Evolutionary conservation across 1,140 invertebrate genomes (phyloP).

Genomic region (Radopholus similis): DNA sequence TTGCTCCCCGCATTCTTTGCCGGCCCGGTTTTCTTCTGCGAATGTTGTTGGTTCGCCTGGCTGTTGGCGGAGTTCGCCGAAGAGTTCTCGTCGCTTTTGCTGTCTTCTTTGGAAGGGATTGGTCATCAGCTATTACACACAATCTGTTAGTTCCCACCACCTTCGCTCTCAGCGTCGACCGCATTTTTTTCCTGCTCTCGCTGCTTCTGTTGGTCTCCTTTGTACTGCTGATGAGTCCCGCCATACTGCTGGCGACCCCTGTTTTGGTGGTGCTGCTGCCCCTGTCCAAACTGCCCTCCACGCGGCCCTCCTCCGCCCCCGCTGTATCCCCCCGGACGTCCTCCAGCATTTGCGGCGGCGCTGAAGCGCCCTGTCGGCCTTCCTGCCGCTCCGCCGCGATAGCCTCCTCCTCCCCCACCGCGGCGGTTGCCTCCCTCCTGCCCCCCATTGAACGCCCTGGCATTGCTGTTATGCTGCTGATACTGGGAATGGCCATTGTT

Average conservation of each 20-base stretch:
- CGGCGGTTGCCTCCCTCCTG: neutral
- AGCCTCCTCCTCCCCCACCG: neutral
- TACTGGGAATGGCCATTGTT: neutral
- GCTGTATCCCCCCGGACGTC: conserved; percentile 13
- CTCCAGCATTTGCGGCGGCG: neutral
- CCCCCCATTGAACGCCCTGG: neutral
- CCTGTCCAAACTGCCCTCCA: neutral
- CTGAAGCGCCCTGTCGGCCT: neutral
- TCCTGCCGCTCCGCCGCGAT: neutral
- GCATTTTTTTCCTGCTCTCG: neutral
- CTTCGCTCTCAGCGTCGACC: neutral
- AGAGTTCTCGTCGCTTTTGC: neutral
- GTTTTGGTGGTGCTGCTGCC: neutral
- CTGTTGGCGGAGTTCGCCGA: neutral
- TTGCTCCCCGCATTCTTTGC: neutral
- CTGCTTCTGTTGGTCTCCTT: neutral
- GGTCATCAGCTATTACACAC: neutral
- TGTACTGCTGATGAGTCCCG: too few species aligned
- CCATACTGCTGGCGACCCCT: neutral
- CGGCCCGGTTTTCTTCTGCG: neutral
- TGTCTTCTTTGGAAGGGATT: neutral
- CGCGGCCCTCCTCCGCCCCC: neutral
- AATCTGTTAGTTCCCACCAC: neutral
- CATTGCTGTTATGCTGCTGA: neutral
- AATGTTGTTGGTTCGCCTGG: neutral